A percentile compares a stretch with the other conserved stretches of the same genome.
Evolutionary conservation across 2,888 invertebrate species (phyloP).

Genomic region (Erannis defoliaria): DNA sequence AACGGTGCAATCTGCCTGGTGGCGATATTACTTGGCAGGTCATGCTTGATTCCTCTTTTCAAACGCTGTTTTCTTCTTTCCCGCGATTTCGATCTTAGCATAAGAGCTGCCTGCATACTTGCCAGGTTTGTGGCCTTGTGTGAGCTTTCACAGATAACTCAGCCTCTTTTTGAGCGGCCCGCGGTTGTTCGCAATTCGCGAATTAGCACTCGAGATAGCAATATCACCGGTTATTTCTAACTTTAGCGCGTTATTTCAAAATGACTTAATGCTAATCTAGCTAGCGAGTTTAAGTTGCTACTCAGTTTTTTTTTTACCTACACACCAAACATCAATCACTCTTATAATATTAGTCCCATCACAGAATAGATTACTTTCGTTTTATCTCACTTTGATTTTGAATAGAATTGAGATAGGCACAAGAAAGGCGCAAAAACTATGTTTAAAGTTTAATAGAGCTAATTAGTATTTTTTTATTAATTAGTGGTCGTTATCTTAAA

Average conservation of each 20-base stretch:
- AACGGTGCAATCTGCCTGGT: constrained; percentile 95
- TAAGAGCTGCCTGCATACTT: constrained; percentile 97
- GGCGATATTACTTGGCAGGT: constrained; percentile 95
- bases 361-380: constrained; percentile 71
- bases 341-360: constrained; percentile 69
- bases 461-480: constrained; percentile 59
- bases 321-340: constrained; percentile 69
- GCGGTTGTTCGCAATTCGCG: constrained; percentile 33
- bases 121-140: constrained; percentile 84
- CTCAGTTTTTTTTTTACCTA: constrained; percentile 61
- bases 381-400: constrained; percentile 75
- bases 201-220: constrained; percentile 30
- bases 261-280: constrained; percentile 57
- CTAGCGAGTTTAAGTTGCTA: constrained; percentile 60
- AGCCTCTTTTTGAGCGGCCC: constrained; percentile 50
- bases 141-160: constrained; percentile 60
- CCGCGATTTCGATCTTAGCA: constrained; percentile 96
- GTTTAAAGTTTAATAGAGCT: constrained; percentile 59
- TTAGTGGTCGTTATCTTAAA: constrained; percentile 72
- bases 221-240: constrained; percentile 44
- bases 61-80: constrained; percentile 93
- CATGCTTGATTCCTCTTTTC: constrained; percentile 90
- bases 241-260: constrained; percentile 33
- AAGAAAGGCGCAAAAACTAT: constrained; percentile 79
- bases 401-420: constrained; percentile 80